A percentile compares a stretch with the other conserved stretches of the same genome.
Conservation (phyloP, 2,113 vertebrate species). For the Myrmecobius fasciatus region DNA sequence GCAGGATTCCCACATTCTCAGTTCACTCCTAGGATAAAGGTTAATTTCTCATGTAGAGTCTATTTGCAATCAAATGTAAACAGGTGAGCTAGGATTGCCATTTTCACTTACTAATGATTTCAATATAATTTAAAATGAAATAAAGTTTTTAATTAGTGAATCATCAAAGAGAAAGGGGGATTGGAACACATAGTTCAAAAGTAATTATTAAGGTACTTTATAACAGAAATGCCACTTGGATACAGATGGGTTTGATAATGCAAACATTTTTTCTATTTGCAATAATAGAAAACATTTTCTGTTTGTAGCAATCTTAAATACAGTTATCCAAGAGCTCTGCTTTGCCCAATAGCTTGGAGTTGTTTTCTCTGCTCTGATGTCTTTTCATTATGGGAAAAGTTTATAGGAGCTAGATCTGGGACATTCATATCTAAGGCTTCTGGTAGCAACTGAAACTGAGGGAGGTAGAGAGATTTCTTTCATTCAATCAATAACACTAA, state of each 20-base stretch:
- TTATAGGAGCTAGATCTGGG: neutral
- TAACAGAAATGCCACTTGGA: conserved; percentile 71
- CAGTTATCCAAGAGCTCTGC: conserved; percentile 16
- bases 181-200: conserved; percentile 77
- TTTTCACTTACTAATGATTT: conserved; percentile 57
- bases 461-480: neutral
- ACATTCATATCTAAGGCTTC: neutral
- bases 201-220: conserved; percentile 72
- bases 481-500: neutral
- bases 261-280: conserved; percentile 66
- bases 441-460: neutral
- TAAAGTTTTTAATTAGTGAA: conserved; percentile 68
- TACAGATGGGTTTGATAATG: conserved; percentile 81
- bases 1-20: neutral
- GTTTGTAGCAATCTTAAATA: conserved; percentile 32
- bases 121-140: conserved; percentile 74
- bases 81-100: conserved; percentile 45
- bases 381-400: neutral
- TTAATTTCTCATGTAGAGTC: neutral
- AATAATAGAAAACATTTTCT: conserved; percentile 74
- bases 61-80: neutral
- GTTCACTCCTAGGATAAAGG: neutral
- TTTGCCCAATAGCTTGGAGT: neutral
- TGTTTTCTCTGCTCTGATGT: neutral
- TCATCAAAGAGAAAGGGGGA: conserved; percentile 63